phyloP scores from a whole-genome alignment of 2,888 invertebrate species.

The Macroteleia sp. region DNA sequence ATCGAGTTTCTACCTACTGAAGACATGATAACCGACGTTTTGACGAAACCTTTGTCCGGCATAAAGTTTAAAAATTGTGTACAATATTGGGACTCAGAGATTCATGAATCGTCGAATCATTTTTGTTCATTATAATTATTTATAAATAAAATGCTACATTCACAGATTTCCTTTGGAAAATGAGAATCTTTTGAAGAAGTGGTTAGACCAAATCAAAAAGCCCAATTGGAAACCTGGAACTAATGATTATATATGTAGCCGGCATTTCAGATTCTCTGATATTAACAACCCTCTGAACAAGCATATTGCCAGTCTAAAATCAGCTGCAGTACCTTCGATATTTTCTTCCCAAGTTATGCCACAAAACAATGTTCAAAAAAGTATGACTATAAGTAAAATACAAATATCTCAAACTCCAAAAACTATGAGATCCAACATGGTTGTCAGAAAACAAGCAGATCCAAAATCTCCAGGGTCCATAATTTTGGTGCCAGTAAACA shows the following conservation, averaged over 20 bases:
- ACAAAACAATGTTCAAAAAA: not conserved
- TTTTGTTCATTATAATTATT: too few relatives aligned
- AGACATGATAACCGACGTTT: too few relatives aligned
- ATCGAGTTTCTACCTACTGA: too few relatives aligned
- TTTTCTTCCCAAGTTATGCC: constrained; percentile 45
- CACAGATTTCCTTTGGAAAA: constrained; percentile 26
- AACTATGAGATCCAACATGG: constrained; percentile 5
- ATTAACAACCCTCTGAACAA: constrained; percentile 30
- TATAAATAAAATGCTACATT: too few relatives aligned
- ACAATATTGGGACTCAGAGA: too few relatives aligned
- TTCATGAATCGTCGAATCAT: too few relatives aligned
- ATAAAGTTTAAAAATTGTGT: too few relatives aligned
- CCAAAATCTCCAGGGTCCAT: constrained; percentile 25
- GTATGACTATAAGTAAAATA: not conserved
- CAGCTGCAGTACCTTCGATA: constrained; percentile 66
- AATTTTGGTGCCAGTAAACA: constrained; percentile 15
- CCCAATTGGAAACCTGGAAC: constrained; percentile 16
- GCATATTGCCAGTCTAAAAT: constrained; percentile 51
- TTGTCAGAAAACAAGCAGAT: constrained; percentile 27
- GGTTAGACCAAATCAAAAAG: constrained; percentile 28
- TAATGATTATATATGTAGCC: constrained; percentile 20
- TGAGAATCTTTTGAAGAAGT: constrained; percentile 12
- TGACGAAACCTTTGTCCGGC: too few relatives aligned
- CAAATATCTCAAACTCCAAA: too few relatives aligned
- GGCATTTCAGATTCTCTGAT: constrained; percentile 40